Conservation (phyloP, 2,888 invertebrate species). For the Tiphia femorata region DNA sequence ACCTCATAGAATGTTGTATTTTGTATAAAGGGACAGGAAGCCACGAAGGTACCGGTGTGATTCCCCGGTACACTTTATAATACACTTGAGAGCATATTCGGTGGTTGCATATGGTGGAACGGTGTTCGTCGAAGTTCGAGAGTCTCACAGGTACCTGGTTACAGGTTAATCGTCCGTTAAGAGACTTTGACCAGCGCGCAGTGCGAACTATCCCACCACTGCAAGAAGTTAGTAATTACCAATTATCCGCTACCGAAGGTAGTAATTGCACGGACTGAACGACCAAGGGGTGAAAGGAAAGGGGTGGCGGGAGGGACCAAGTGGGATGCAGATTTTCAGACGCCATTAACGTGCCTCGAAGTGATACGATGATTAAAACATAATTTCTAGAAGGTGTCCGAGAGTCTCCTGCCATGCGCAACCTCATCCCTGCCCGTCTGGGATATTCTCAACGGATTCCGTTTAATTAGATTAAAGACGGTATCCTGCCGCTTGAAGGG, state of each 20-base stretch:
- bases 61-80: constrained; percentile 26
- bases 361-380: constrained; percentile 34
- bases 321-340: constrained; percentile 28
- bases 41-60: no score
- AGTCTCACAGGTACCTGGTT: constrained; percentile 34
- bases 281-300: no score
- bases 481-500: no score
- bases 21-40: no score
- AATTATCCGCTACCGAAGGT: constrained; percentile 41
- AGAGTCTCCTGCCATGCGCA: not conserved
- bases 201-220: constrained; percentile 30
- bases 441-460: not conserved
- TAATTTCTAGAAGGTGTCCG: constrained; percentile 19
- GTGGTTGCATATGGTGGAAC: constrained; percentile 7
- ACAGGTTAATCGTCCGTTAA: constrained; percentile 44
- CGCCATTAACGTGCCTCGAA: constrained; percentile 18
- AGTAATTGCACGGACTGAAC: constrained; percentile 35
- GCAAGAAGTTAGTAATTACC: constrained; percentile 46
- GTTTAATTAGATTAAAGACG: not conserved
- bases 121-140: constrained; percentile 26
- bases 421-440: not conserved
- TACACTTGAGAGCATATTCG: constrained; percentile 25
- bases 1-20: no score
- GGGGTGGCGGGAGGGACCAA: no score
- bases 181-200: constrained; percentile 43